Base-by-base conservation (phyloP, 2,888 invertebrate genomes). In the Lagria hirta region DNA sequence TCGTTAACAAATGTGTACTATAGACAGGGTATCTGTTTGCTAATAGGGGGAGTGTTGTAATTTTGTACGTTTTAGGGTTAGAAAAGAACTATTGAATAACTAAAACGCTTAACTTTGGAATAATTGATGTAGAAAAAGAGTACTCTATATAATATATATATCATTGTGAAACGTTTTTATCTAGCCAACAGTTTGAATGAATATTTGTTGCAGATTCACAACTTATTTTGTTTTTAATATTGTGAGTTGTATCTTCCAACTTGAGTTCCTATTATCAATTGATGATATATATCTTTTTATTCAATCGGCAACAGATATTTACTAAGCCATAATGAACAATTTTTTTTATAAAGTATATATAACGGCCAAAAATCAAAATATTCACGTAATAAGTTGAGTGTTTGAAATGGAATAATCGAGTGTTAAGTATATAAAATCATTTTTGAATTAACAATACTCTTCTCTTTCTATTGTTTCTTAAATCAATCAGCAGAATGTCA, bases 1-100 rank as follows among this genome's bases (percentile, higher is more conserved):
- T 22, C 8, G 3, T 16, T 11, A n/a, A 32, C n/a, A 15, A 24
- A 27, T 11, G 24, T 36, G 32, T 36, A 35, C 26, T 24, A 30
- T 54, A 55, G 55, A 54, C 59, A 60, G 60, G 60, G 60, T 60
- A 57, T 52, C 48, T 48, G 43, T 46, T 45, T 48, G 52, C 56
- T 51, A 46, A 35, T 52, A 52, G 45, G 46, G 46, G 45, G 48
- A 54, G 48, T 52, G 48, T 50, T 51, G 50, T 52, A 48, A 53
- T 48, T 54, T 48, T 48, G 49, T 57, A 52, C 48, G 49, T 56
- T 54, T 44, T 49, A 57, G 53, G 40, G 47, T 49, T 40, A 50
- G 43, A 42, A 38, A 42, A 43, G n/a, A 37, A 41, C 38, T 48
- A 32, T 42, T 38, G 35, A 38, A 34, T 45, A 49, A 51, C 33